These are phyloP conservation scores for Notodonta ziczac DNA, from an alignment of 2,888 invertebrate genomes.

Conservation along the genomic window DNA sequence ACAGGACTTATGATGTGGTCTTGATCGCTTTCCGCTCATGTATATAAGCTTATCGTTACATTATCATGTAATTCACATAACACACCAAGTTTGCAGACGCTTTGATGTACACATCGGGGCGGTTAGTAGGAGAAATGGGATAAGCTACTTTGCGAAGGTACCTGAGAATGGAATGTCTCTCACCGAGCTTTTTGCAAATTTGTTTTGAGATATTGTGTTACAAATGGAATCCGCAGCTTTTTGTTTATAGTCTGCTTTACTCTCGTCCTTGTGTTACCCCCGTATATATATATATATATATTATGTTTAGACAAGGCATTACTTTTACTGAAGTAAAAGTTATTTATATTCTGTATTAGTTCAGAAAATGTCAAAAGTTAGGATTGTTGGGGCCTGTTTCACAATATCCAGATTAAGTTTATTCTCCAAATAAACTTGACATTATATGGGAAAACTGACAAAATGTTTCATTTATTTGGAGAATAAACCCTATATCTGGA, in stretches of 20 bases:
- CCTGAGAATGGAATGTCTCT: neutral
- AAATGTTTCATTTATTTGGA: too few species aligned
- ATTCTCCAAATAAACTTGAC: too few species aligned
- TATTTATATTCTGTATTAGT: too few species aligned
- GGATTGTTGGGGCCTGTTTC: too few species aligned
- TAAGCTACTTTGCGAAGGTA: neutral
- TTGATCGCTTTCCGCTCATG: slow-evolving; percentile 26
- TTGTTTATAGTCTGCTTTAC: neutral
- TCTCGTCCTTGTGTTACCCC: neutral
- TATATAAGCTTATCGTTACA: slow-evolving; percentile 19
- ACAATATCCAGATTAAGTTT: too few species aligned
- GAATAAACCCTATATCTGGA: too few species aligned
- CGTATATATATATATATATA: neutral
- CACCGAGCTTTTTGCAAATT: neutral
- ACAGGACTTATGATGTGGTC: slow-evolving; percentile 21
- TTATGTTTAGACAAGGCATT: neutral
- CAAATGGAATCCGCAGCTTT: neutral
- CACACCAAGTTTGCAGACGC: slow-evolving; percentile 14
- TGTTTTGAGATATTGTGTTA: neutral
- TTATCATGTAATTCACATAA: slow-evolving; percentile 18
- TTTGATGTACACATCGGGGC: neutral
- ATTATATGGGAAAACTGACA: too few species aligned
- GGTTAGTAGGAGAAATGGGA: neutral
- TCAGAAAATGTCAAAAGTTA: too few species aligned
- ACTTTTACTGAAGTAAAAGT: too few species aligned